Base-by-base conservation (phyloP, 2,113 vertebrate genomes). In the Syngnathoides biaculeatus region DNA sequence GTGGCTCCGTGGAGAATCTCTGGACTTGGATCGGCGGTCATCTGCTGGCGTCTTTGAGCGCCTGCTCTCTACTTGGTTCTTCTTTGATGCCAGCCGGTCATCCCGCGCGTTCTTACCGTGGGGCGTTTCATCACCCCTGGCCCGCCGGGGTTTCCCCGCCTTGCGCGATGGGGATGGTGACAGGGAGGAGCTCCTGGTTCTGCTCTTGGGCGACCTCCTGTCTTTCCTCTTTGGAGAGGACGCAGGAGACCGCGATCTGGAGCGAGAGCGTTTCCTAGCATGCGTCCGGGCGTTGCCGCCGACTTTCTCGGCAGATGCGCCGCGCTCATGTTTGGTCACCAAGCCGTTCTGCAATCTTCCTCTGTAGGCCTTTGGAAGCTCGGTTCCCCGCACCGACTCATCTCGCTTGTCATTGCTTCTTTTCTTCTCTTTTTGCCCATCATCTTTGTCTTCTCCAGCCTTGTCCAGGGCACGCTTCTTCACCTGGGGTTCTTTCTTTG, bases 161-260 rank as follows among this genome's bases (percentile, higher is more conserved):
- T 97, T 97, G 68, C 92, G 90, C 0, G 92, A 91, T 24, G 93
- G 91, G 11, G 93, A 92, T 66, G 86, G 88, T 0, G 87, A 89
- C 1, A 67, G 11, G 0, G 95, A 96, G 67, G 91, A 89, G 82
- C 95, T 97, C 69, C 95, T 87, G 6, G 93, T 84, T 69, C 94
- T 77, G 80, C 92, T 88, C 85, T 98, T 98, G 6, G 97, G 95
- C 0, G 95, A 96, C 0, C 95, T 85, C 22, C 96, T 89, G 10
- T 97, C 96, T 83, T 96, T 93, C 78, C 95, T 92, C 83, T 98
- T 98, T 0, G 94, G 93, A 65, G 93, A 95, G 85, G 92, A n/a
- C n/a, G n/a, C 84, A 0, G 94, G 95, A 0, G 95, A 98, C 1
- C 94, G 92, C 2, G 95, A 97, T 26, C 93, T 90, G 0, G 95